phyloP scores from a whole-genome alignment of 2,797 vertebrate species.

The Cryptoprocta ferox region DNA sequence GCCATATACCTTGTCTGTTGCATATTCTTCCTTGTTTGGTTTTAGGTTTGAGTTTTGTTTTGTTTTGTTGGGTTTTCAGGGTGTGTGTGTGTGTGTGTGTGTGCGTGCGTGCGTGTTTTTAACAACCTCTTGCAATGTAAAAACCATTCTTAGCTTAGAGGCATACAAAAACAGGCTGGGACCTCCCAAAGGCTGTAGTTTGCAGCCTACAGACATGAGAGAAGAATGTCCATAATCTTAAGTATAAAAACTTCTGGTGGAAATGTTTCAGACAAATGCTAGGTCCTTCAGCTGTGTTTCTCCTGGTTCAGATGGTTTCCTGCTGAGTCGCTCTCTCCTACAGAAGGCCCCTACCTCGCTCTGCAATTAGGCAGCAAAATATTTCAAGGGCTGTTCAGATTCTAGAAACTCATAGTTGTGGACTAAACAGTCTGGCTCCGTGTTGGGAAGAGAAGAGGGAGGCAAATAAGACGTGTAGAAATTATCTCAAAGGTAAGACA shows the following conservation, averaged over 20 bases:
- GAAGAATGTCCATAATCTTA: constrained; percentile 16
- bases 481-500: not conserved
- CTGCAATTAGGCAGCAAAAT: not conserved
- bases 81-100: no score
- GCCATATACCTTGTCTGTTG: not conserved
- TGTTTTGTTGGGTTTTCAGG: not conserved
- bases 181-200: not conserved
- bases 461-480: not conserved
- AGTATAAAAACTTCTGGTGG: constrained; percentile 55
- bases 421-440: not conserved
- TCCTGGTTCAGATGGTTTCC: constrained; percentile 47
- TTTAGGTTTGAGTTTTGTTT: not conserved
- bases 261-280: constrained; percentile 31
- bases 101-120: not conserved
- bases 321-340: constrained; percentile 46
- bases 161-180: not conserved
- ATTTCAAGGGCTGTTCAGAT: constrained; percentile 45
- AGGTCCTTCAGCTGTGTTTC: not conserved
- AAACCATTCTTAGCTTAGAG: not conserved
- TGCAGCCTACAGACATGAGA: not conserved
- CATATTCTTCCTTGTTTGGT: not conserved
- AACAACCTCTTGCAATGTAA: not conserved
- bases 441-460: not conserved
- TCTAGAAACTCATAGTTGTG: not conserved
- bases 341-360: not conserved